Evolutionary conservation across 2,888 invertebrate species (phyloP).

Genomic region (Andrena trimmerana): DNA sequence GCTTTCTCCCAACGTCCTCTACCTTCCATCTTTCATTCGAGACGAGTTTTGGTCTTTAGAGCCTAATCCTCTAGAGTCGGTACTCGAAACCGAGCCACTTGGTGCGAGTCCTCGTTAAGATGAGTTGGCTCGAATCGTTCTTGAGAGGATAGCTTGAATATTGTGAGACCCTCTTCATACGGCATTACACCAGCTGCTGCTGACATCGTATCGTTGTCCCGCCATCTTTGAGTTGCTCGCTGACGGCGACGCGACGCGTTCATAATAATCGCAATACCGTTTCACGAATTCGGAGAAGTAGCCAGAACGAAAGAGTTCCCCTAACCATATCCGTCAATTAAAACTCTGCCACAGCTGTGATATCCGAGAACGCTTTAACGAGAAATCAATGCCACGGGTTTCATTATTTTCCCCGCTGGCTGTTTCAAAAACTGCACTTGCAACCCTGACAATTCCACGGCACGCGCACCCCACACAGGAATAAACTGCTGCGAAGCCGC

Average conservation of each 20-base stretch:
- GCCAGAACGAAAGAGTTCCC: background rate
- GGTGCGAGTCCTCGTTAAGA: constrained; percentile 68
- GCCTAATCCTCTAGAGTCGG: constrained; percentile 69
- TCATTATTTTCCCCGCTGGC: constrained; percentile 48
- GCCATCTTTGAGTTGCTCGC: constrained; percentile 11
- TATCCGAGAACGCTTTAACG: constrained; percentile 17
- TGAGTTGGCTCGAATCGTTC: constrained; percentile 60
- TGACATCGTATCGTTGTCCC: constrained; percentile 52
- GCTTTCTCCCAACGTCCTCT: constrained; percentile 51
- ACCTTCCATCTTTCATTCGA: constrained; percentile 39
- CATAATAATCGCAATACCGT: background rate
- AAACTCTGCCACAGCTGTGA: constrained; percentile 37
- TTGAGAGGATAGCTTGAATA: constrained; percentile 65
- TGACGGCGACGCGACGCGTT: background rate
- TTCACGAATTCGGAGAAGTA: background rate
- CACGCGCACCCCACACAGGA: constrained; percentile 13
- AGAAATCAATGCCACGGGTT: constrained; percentile 45
- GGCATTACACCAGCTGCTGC: constrained; percentile 68
- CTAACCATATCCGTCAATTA: constrained; percentile 38
- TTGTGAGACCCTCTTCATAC: constrained; percentile 54
- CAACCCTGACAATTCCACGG: background rate
- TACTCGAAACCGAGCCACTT: constrained; percentile 68
- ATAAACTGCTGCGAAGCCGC: constrained; percentile 13
- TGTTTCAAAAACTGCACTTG: constrained; percentile 35
- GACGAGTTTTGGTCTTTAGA: constrained; percentile 71